Base-by-base conservation (phyloP, 2,797 vertebrate species). In the Manis crassicaudata region DNA sequence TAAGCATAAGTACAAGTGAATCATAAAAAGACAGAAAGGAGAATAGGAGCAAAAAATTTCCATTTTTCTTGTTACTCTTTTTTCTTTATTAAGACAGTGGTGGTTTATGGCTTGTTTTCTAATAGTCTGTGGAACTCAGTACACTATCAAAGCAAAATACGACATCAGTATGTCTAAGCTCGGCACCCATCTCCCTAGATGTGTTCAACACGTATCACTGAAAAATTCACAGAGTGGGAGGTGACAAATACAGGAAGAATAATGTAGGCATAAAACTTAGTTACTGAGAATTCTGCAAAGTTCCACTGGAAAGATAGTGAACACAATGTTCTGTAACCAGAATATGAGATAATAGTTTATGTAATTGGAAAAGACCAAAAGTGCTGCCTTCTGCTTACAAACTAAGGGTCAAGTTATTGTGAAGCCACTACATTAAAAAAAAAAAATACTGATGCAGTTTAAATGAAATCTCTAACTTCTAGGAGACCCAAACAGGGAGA, bases 321-420 rank as follows among this genome's bases (percentile, higher is more conserved):
- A 70, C 67, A 90, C 16, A 79, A 21, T 65, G 46, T 65, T 63
- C 85, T 60, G 29, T 23, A 40, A 50, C 58, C 32, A 92, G 29
- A 27, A 32, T 80, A 32, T 75, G 73, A 81, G 60, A 54, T 76
- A 92, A 75, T 3, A 40, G 43, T 60, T 13, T 32, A 52, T n/a
- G 1, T 60, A 92, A 77, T 35, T 73, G 56, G 86, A 80, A 79
- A 96, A 68, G 16, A n/a, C 67, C 40, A 32, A 63, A 70, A 73
- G 25, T 37, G 23, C 17, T 8, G 60, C 29, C 43, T 83, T 90
- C n/a, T 90, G 43, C 52, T 92, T 92, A 97, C 46, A 85, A 93
- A 88, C 29, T 52, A 50, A 87, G 68, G 90, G 18, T 86, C 32
- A 70, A 76, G 80, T 87, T 67, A 90, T 68, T 67, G 29, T 52